Percentiles rank a stretch among this genome's conserved stretches.
These are phyloP conservation scores for Abrostola tripartita DNA, from an alignment of 2,888 invertebrate genomes.

Conservation along the genomic window DNA sequence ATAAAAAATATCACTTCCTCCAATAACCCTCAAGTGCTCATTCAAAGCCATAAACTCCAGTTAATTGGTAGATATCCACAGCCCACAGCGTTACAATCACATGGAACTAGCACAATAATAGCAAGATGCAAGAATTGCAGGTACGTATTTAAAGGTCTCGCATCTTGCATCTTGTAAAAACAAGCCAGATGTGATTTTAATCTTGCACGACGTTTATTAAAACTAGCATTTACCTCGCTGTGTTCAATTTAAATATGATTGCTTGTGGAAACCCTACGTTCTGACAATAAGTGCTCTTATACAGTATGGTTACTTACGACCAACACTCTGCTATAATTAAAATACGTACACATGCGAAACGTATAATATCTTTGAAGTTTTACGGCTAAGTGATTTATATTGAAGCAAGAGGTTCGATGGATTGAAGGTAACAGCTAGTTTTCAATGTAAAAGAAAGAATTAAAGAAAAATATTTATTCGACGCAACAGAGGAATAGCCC, in stretches of 20 bases:
- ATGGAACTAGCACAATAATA: conserved; percentile 15
- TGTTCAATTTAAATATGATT: neutral
- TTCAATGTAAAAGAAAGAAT: too few species aligned
- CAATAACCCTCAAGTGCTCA: conserved; percentile 17
- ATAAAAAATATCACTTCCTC: neutral
- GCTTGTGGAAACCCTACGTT: conserved; percentile 7
- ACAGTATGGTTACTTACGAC: neutral
- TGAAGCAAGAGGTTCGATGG: too few species aligned
- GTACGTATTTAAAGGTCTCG: neutral
- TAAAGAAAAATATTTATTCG: too few species aligned
- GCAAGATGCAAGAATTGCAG: conserved; percentile 3
- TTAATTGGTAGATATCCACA: conserved; percentile 33
- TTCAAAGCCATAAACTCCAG: conserved; percentile 27
- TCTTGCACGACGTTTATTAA: neutral
- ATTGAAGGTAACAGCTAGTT: too few species aligned
- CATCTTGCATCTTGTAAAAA: neutral
- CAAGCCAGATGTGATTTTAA: neutral
- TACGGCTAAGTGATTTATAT: too few species aligned
- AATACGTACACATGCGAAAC: neutral
- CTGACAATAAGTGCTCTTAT: neutral
- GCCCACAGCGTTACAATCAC: conserved; percentile 17
- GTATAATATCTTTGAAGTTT: neutral
- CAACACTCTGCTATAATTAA: conserved; percentile 8
- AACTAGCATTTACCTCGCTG: neutral
- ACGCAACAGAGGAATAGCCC: too few species aligned